Base-by-base conservation (phyloP, 30 jellyfish, hydroid and myxozoan species). In the Hydractinia echinata region DNA sequence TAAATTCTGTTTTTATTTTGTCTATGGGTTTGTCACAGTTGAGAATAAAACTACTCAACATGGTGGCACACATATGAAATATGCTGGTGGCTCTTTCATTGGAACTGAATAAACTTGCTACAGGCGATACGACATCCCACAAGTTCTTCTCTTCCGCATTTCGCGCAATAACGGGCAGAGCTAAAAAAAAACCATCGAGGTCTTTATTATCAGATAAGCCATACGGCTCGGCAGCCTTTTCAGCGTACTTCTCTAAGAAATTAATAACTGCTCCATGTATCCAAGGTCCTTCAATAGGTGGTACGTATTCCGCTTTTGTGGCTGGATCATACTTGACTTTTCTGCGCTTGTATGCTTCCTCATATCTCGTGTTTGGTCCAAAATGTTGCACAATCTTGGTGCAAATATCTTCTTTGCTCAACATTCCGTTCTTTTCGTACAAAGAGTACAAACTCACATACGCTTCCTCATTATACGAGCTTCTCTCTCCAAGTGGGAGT, bases 241-340 rank as follows among this genome's bases (percentile, higher is more conserved):
- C 53, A 9, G 15, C 85, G 58, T 77, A 77, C 16, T 77, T 77
- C 10, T 77, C 82, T 20, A 77, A 14, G 53, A 77, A 77, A 51
- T 30, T 15, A n/a, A 77, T 56, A 5, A 77, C 85, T 0, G 79
- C 82, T 56, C 76, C 55, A 77, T 77, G 78, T 13, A 77, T 50
- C 85, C 85, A 77, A 77, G 79, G 85, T 5, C 85, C 85, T 55
- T 77, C 85, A 51, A 77, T 16, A 4, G 85, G 81, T 5, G 79
- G 79, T 8, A 51, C 79, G 60, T 77, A 19, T 13, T 67, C 20
- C 0, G 61, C 54, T 55, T 67, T 8, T 0, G 61, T 18, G 10
- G 76, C 9, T 19, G 76, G 76, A 66, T 66, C 76, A 66, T 66
- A 66, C 49, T 66, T 49, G 10, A 14, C 13, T 53, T 16, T 14